Base-by-base conservation (phyloP, 2,797 vertebrate genomes). In the Acanthis flammea region DNA sequence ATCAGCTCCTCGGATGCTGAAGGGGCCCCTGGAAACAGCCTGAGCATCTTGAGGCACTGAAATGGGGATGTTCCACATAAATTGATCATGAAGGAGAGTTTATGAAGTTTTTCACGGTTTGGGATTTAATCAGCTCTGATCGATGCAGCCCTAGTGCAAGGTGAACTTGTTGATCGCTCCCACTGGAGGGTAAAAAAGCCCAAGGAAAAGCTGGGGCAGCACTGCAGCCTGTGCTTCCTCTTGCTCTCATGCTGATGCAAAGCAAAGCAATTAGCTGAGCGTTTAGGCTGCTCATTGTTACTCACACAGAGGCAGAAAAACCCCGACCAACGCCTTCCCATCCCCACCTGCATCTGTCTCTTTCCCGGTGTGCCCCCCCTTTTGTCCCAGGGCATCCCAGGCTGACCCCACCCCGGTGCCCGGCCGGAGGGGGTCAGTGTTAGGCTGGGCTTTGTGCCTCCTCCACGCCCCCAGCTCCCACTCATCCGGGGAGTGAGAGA, bases 281-380 rank as follows among this genome's bases (percentile, higher is more conserved):
- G 6, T 35, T 42, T 83, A 72, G 92, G 61, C 87, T 91, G 92
- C 94, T 97, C 95, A 85, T 95, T 94, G 96, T 97, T 92, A 91
- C 95, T 95, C 92, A 63, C 90, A 86, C 94, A 94, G 93, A 97
- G 90, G 85, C 91, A 88, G 50, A 92, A 97, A 97, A 95, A 98
- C 97, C 88, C 68, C 92, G 84, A 45, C 78, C 86, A 85, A 86
- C 0, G 91, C 95, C 96, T 97, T 97, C 94, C 94, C 93, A 72
- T 14, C 66, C 55, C 75, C 68, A 68, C 65, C 72, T 94, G 72
- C 72, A 31, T 82, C 77, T 25, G 22, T 7, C 67, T 6, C 1
- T 37, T n/a, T 77, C 19, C 54, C 0, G 0, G 12, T 2, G 1
- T 67, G 61, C 37, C 48, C 60, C 28, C 23, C 1, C 0, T 76